These are phyloP conservation scores for Oxystoma pomonae DNA, from an alignment of 2,888 invertebrate species.

Conservation along the genomic window DNA sequence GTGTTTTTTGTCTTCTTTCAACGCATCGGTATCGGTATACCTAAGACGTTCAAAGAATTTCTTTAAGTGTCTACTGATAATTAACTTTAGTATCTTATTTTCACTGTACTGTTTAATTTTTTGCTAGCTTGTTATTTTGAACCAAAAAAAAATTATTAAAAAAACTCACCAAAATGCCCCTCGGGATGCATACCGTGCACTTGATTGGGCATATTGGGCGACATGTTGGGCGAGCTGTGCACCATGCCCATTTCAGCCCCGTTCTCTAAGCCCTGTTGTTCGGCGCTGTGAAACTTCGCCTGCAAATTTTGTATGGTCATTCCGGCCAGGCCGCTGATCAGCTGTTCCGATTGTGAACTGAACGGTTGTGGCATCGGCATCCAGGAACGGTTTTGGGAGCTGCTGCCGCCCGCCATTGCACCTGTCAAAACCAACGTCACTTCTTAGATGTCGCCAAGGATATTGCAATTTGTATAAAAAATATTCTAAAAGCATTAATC, in stretches of 20 bases:
- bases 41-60: too few species aligned
- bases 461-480: too few species aligned
- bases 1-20: too few species aligned
- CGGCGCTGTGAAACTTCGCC: constrained; percentile 32
- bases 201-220: constrained; percentile 38
- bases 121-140: too few species aligned
- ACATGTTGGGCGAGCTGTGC: constrained; percentile 51
- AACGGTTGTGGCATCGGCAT: constrained; percentile 41
- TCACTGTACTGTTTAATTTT: too few species aligned
- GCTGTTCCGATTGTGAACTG: constrained; percentile 37
- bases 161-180: constrained; percentile 18
- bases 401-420: constrained; percentile 15
- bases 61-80: too few species aligned
- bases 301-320: constrained; percentile 42
- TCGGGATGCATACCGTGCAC: constrained; percentile 22
- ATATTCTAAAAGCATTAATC: too few species aligned
- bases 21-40: too few species aligned
- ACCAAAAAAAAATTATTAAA: too few species aligned
- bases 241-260: constrained; percentile 47
- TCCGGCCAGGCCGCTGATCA: constrained; percentile 45
- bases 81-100: too few species aligned
- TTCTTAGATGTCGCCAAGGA: too few species aligned
- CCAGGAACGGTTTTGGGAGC: constrained; percentile 38
- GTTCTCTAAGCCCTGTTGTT: constrained; percentile 45
- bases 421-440: constrained; percentile 15